These are phyloP conservation scores for Procambarus virginalis DNA, from an alignment of 1,140 invertebrate species.

Conservation along the genomic window DNA sequence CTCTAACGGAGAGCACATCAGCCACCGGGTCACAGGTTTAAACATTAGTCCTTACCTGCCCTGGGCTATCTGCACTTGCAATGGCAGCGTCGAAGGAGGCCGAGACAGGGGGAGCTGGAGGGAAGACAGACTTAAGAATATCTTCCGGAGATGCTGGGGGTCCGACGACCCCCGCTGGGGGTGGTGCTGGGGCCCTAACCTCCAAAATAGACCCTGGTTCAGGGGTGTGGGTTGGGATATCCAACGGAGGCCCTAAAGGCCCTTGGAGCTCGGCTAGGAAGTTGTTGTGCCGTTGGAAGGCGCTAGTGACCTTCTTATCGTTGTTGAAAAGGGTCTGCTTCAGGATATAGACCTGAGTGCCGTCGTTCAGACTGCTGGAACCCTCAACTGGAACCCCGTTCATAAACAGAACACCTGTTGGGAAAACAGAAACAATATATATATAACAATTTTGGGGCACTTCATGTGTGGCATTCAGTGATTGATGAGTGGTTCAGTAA, in stretches of 20 bases:
- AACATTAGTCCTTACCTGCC: not conserved
- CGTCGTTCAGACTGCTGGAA: not conserved
- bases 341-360: conserved; percentile 32
- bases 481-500: too few species aligned
- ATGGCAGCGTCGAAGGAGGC: not conserved
- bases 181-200: conserved; percentile 27
- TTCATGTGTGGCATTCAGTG: too few species aligned
- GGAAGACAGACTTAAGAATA: not conserved
- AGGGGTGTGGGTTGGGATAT: not conserved
- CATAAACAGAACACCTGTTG: not conserved
- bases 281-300: not conserved
- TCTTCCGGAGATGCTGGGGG: not conserved
- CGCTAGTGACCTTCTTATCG: not conserved
- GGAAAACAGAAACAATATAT: not conserved
- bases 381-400: conserved; percentile 1
- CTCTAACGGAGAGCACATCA: not conserved
- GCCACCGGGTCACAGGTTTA: not conserved
- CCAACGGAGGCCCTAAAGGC: conserved; percentile 18
- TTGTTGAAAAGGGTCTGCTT: conserved; percentile 23
- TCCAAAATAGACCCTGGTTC: not conserved
- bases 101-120: not conserved
- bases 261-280: not conserved
- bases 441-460: too few species aligned
- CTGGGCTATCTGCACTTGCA: not conserved
- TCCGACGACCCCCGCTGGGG: not conserved